Evolutionary conservation across 2,797 vertebrate genomes (phyloP), one percentile per base, ranked within the genome.

Genomic region (Cyclopterus lumpus): DNA sequence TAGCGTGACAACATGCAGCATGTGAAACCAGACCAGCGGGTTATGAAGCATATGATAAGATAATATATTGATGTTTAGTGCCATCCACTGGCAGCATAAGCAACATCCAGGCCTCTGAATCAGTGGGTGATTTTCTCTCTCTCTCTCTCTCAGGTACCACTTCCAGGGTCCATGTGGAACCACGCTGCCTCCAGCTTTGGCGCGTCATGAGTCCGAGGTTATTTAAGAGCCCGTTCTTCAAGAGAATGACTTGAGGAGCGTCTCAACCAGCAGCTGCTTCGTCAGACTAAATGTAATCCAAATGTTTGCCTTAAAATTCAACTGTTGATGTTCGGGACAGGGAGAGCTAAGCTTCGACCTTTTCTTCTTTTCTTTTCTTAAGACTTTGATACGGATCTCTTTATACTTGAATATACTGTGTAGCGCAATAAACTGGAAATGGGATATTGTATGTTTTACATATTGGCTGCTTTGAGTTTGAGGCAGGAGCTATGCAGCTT

Each of bases 81-180:
- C 53, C 75, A 76, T 69, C 69, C 16, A 26, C 65, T 79, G 68
- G 65, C 57, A 38, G 34, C 38, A 22, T 0, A n/a, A 49, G 30
- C 20, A 20, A 36, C n/a, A 40, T 36, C 16, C 46, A 55, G 44
- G 10, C 24, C 2, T 3, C 38, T 58, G 3, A 53, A 26, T 40
- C 11, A 57, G 0, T 11, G 7, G 28, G 8, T 54, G 44, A 58
- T 59, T 8, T 57, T 79, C 6, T 40, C 24, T 40, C 24, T 46
- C 63, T 28, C n/a, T n/a, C n/a, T n/a, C n/a, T 73, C 8, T 44
- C 92, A 99, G 98, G 92, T 97, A 97, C 83, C 96, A 98, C 85
- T 99, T 99, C 88, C 89, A 93, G 58, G 98, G 98, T n/a, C 96
- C 95, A 3, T 98, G 98, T 90, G 97, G 96, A 42, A 95, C 80